Conservation (phyloP, 2,113 vertebrate genomes). For the Eretmodus cyanostictus region DNA sequence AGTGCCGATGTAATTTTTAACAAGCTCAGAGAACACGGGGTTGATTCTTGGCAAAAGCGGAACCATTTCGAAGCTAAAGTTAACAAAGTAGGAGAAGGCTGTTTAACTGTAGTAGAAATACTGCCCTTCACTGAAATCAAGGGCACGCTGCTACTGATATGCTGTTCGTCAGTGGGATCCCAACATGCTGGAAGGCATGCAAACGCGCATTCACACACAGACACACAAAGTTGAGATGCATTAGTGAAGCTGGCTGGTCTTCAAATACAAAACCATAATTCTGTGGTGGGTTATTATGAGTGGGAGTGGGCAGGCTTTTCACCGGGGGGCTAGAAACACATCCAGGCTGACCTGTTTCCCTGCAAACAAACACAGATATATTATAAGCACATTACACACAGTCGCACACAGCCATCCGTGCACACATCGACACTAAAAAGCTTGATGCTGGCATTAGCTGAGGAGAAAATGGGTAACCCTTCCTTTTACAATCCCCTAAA, state of each 20-base stretch:
- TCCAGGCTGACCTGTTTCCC: conserved; percentile 23
- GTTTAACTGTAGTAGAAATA: background rate
- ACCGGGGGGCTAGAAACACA: conserved; percentile 6
- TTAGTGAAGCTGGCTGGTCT: conserved; percentile 26
- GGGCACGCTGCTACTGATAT: conserved; percentile 2
- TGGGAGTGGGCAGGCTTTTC: conserved; percentile 28
- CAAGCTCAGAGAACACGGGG: background rate
- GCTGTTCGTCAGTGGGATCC: background rate
- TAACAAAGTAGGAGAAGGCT: conserved; percentile 4
- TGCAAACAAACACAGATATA: background rate
- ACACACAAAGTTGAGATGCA: conserved; percentile 9
- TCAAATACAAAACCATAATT: conserved; percentile 28
- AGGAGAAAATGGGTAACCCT: background rate
- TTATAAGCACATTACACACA: background rate
- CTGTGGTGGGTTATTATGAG: conserved; percentile 18
- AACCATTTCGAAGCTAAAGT: conserved; percentile 13
- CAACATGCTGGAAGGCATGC: conserved; percentile 2
- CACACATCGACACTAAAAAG: background rate
- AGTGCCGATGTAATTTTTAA: background rate
- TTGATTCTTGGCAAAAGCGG: background rate
- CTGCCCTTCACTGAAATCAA: conserved; percentile 36
- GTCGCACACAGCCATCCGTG: background rate
- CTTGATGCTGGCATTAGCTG: background rate
- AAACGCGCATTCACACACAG: background rate
- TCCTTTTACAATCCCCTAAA: background rate